These are phyloP conservation scores for Smittia sp. DNA, from an alignment of 2,888 invertebrate species.

Conservation along the genomic window DNA sequence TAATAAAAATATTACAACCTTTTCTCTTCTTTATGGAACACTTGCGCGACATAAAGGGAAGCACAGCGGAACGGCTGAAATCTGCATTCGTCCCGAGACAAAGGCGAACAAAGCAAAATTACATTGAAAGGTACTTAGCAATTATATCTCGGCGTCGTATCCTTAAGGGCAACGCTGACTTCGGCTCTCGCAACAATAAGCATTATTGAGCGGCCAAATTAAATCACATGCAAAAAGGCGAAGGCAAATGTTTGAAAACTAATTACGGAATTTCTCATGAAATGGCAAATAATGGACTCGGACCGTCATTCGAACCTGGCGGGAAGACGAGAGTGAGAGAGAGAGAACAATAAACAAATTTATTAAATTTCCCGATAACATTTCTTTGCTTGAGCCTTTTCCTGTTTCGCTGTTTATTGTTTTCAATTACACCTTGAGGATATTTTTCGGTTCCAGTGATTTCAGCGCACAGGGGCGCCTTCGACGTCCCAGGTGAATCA, in stretches of 20 bases:
- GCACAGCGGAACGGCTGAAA: background rate
- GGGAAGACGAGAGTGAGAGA: no score
- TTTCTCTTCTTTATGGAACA: conserved; percentile 26
- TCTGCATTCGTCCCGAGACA: conserved; percentile 9
- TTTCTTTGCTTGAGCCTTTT: background rate
- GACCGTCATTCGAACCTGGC: conserved; percentile 18
- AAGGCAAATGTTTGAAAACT: conserved; percentile 28
- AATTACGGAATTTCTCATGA: conserved; percentile 39
- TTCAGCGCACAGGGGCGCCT: background rate
- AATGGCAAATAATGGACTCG: conserved; percentile 29
- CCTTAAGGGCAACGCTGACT: conserved; percentile 27
- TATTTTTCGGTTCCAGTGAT: background rate
- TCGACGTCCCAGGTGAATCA: background rate
- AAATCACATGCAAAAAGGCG: conserved; percentile 23
- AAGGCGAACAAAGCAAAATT: conserved; percentile 9
- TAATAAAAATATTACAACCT: conserved; percentile 33
- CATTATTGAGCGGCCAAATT: conserved; percentile 20
- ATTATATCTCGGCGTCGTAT: conserved; percentile 25
- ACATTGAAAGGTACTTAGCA: conserved; percentile 27
- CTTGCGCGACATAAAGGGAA: conserved; percentile 22
- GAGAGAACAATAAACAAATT: conserved; percentile 19
- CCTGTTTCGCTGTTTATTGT: conserved; percentile 28
- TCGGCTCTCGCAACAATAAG: background rate
- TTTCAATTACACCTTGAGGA: conserved; percentile 18
- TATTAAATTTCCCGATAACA: conserved; percentile 17